phyloP scores from a whole-genome alignment of 2,113 vertebrate species.

The Halcyon malimbica region DNA sequence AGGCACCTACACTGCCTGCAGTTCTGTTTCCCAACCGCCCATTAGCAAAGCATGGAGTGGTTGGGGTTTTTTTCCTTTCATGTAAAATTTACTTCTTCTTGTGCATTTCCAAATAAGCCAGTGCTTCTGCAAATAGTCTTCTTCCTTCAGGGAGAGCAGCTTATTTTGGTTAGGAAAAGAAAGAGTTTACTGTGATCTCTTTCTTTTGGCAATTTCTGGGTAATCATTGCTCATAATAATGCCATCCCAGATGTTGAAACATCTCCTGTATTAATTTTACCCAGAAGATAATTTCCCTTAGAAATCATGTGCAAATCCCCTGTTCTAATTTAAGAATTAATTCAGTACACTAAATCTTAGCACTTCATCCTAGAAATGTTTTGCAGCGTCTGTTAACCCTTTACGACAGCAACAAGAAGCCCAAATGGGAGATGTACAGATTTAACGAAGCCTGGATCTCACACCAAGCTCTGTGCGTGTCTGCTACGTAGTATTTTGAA shows the following conservation, averaged over 20 bases:
- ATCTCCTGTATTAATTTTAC: slow-evolving; percentile 69
- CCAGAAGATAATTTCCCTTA: slow-evolving; percentile 70
- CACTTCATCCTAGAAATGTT: slow-evolving; percentile 59
- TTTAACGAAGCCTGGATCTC: neutral
- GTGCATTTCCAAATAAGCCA: neutral
- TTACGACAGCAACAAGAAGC: neutral
- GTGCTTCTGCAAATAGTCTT: neutral
- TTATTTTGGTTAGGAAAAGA: slow-evolving; percentile 19
- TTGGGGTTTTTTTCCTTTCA: neutral
- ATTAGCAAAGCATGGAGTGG: neutral
- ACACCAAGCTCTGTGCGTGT: neutral
- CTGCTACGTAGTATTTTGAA: neutral
- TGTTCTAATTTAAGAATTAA: slow-evolving; percentile 70
- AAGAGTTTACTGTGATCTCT: slow-evolving; percentile 19
- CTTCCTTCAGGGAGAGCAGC: slow-evolving; percentile 14
- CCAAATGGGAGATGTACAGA: neutral
- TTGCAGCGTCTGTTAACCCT: slow-evolving; percentile 53
- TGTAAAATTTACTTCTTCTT: neutral
- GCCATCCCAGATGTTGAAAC: slow-evolving; percentile 62
- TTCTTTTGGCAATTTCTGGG: slow-evolving; percentile 55
- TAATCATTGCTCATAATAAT: slow-evolving; percentile 67
- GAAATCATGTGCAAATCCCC: slow-evolving; percentile 70
- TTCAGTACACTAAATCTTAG: slow-evolving; percentile 62
- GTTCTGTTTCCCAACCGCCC: neutral
- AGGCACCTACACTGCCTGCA: neutral